phyloP scores from a whole-genome alignment of 2,888 invertebrate genomes.

The Pharmacophagus antenor region DNA sequence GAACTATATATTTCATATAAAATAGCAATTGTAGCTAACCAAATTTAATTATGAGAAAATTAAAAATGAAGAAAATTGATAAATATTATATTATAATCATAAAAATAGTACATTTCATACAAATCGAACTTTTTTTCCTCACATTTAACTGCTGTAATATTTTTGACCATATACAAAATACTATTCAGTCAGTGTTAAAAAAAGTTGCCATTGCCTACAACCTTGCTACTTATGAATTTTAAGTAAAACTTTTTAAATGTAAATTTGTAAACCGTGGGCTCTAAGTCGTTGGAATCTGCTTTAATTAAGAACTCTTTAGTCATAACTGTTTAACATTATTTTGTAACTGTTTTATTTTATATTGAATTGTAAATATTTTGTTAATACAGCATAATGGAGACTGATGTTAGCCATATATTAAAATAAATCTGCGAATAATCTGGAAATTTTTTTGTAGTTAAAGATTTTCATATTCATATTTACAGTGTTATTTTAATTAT shows the following conservation, averaged over 20 bases:
- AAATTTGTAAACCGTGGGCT: neutral
- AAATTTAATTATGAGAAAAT: too few relatives aligned
- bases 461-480: neutral
- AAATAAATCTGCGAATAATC: constrained; percentile 23
- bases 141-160: too few relatives aligned
- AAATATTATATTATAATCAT: too few relatives aligned
- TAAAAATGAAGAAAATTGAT: too few relatives aligned
- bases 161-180: too few relatives aligned
- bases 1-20: neutral
- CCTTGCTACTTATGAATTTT: neutral
- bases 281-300: neutral
- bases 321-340: constrained; percentile 2
- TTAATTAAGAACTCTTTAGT: constrained; percentile 8
- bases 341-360: constrained; percentile 48
- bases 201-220: neutral
- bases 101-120: too few relatives aligned
- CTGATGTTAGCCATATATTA: constrained; percentile 69
- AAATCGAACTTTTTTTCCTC: too few relatives aligned
- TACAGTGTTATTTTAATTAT: constrained; percentile 18
- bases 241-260: neutral
- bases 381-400: constrained; percentile 60
- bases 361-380: constrained; percentile 51
- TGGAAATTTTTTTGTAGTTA: neutral
- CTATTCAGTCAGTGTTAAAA: neutral
- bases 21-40: neutral